These are phyloP conservation scores for Propsilocerus akamusi DNA, from an alignment of 1,140 invertebrate species.

Conservation along the genomic window DNA sequence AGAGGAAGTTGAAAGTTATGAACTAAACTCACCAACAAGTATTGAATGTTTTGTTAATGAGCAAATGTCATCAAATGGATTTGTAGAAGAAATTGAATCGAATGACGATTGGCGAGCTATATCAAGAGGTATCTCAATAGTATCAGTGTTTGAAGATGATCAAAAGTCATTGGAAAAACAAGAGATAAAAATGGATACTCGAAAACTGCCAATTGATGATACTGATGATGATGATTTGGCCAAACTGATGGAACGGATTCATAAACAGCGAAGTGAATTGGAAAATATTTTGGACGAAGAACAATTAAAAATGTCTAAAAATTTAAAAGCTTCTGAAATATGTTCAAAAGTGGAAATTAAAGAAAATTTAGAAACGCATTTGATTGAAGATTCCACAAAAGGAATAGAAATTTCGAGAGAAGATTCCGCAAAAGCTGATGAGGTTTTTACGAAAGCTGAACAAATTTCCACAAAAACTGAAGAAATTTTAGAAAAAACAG, in stretches of 20 bases:
- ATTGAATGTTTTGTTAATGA: conserved; percentile 8
- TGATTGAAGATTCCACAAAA: no score
- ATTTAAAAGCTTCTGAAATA: no score
- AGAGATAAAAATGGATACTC: conserved; percentile 5
- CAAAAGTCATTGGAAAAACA: conserved; percentile 25
- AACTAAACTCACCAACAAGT: conserved; percentile 21
- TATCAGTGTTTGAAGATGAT: conserved; percentile 43
- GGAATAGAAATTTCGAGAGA: no score
- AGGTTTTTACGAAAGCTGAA: no score
- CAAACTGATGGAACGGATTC: conserved; percentile 38
- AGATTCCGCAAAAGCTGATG: no score
- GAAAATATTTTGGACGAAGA: conserved; percentile 46
- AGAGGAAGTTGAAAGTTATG: conserved; percentile 39
- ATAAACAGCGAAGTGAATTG: conserved; percentile 44
- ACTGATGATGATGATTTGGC: conserved; percentile 35
- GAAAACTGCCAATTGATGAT: conserved; percentile 6
- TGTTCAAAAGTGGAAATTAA: no score
- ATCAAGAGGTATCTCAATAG: conserved; percentile 35
- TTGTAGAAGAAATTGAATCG: conserved; percentile 33
- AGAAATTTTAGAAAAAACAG: no score
- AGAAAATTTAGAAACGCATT: no score
- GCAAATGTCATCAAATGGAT: conserved; percentile 21
- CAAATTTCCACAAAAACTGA: no score
- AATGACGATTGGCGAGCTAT: conserved; percentile 20
- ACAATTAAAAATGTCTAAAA: no score